Percentiles rank a stretch among this genome's conserved stretches.
phyloP scores from a whole-genome alignment of 1,140 invertebrate genomes.

The Drosophila punjabiensis region DNA sequence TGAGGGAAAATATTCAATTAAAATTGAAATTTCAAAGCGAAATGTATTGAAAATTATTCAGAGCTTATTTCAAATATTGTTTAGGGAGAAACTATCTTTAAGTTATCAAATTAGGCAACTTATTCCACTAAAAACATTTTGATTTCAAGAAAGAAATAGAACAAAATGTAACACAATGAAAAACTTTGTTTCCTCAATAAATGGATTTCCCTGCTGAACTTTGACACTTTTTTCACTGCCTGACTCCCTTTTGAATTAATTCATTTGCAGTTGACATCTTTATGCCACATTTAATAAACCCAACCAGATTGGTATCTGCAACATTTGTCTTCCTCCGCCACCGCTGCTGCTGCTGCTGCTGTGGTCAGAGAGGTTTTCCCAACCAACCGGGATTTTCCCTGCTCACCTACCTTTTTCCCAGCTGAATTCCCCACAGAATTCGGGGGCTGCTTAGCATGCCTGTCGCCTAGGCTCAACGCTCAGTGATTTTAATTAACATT shows the following conservation, averaged over 20 bases:
- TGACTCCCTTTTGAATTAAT: constrained; percentile 16
- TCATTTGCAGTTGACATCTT: constrained; percentile 32
- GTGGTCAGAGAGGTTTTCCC: constrained; percentile 63
- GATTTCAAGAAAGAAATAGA: neutral
- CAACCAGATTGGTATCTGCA: constrained; percentile 33
- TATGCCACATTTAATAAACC: constrained; percentile 47
- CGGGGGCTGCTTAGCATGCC: constrained; percentile 55
- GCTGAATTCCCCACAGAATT: constrained; percentile 47
- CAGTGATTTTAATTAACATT: constrained; percentile 83
- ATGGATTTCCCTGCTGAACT: neutral
- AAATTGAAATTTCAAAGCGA: neutral
- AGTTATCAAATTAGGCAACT: neutral
- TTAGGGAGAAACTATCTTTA: neutral
- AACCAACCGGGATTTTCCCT: constrained; percentile 12
- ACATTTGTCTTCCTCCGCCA: constrained; percentile 47
- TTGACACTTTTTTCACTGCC: neutral
- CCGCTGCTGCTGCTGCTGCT: neutral
- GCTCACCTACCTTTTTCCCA: constrained; percentile 5
- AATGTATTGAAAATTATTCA: neutral
- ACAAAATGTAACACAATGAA: too few relatives aligned
- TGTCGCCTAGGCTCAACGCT: constrained; percentile 56
- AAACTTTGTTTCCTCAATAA: neutral
- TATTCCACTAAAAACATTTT: neutral
- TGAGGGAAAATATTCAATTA: neutral
- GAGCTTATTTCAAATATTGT: too few relatives aligned